phyloP scores from a whole-genome alignment of 1,140 invertebrate species.

The Penaeus japonicus region DNA sequence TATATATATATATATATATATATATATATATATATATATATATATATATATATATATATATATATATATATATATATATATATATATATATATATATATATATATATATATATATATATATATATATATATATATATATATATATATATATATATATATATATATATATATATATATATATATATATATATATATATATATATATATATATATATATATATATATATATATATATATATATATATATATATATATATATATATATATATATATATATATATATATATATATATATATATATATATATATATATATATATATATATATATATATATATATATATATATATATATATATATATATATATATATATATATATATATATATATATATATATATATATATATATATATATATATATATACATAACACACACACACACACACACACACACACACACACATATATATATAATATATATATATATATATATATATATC shows the following conservation, averaged over 20 bases:
- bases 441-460: too few species aligned
- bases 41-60: not conserved
- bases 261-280: constrained; percentile 24
- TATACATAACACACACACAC: too few species aligned
- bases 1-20: not conserved
- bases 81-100: not conserved
- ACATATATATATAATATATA: too few species aligned
- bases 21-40: constrained; percentile 8
- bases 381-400: constrained; percentile 27
- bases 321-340: constrained; percentile 4
- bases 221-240: not conserved
- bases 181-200: not conserved
- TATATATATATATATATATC: too few species aligned
- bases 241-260: constrained; percentile 22
- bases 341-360: constrained; percentile 16
- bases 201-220: not conserved
- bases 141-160: not conserved
- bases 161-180: constrained; percentile 13
- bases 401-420: constrained; percentile 20
- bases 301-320: constrained; percentile 9
- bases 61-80: constrained; percentile 6
- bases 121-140: not conserved
- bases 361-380: constrained; percentile 9
- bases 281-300: constrained; percentile 16
- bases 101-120: constrained; percentile 6